Conservation (phyloP, 2,888 invertebrate species). For the Arctia plantaginis region DNA sequence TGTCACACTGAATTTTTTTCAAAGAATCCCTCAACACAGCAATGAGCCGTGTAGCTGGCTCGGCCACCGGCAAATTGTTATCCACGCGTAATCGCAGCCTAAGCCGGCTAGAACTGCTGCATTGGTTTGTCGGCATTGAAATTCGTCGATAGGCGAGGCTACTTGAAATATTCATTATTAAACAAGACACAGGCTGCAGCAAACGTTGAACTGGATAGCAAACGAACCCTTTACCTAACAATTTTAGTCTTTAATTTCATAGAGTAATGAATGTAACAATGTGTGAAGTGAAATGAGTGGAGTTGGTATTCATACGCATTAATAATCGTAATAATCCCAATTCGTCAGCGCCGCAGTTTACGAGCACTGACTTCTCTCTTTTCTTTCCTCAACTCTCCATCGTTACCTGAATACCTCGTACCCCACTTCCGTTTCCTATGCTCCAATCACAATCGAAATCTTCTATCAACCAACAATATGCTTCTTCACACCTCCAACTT, state of each 20-base stretch:
- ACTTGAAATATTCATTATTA: slow-evolving; percentile 53
- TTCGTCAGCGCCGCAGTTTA: too few species aligned
- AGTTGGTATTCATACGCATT: too few species aligned
- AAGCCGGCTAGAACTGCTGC: slow-evolving; percentile 14
- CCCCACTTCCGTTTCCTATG: too few species aligned
- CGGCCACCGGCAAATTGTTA: slow-evolving; percentile 1
- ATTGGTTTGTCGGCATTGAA: slow-evolving; percentile 45
- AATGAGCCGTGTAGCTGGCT: not conserved
- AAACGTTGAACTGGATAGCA: slow-evolving; percentile 37
- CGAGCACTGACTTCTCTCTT: too few species aligned
- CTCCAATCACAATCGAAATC: too few species aligned
- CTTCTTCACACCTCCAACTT: too few species aligned
- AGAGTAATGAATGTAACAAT: not conserved
- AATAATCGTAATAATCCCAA: too few species aligned
- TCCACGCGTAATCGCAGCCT: not conserved
- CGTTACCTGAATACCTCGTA: too few species aligned
- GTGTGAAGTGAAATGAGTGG: not conserved
- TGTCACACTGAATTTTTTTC: not conserved
- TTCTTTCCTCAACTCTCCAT: too few species aligned
- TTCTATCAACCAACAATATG: too few species aligned
- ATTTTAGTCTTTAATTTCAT: not conserved
- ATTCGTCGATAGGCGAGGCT: slow-evolving; percentile 44
- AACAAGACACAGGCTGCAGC: slow-evolving; percentile 34
- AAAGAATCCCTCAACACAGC: not conserved
- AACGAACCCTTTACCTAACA: slow-evolving; percentile 22